Evolutionary conservation across 2,113 vertebrate species (phyloP), one percentile per base, ranked within the genome.

Genomic region (Cervus canadensis): DNA sequence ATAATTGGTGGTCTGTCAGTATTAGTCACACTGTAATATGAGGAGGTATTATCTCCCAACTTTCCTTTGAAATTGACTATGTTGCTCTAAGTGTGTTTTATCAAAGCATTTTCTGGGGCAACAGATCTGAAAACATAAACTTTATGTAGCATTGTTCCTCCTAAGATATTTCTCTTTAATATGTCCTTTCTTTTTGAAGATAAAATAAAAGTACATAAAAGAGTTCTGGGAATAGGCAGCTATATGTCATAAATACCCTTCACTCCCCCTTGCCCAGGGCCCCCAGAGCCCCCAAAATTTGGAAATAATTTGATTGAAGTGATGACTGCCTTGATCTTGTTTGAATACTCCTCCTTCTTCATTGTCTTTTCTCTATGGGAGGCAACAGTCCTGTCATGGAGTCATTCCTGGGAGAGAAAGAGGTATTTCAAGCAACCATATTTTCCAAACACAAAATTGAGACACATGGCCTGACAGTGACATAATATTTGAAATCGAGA

Each of bases 81-180:
- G 83, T 96, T 96, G 85, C 94, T 90, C 9, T 87, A 96, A 96
- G 95, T 97, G 30, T 95, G 82, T 95, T 98, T 95, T 97, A 98
- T 98, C 97, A 98, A 98, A 98, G 97, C 95, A 96, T 97, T 96
- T 98, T 97, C 95, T 95, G 92, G 83, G 94, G 92, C 96, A 98
- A 96, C 82, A 92, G 95, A 98, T 95, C 92, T 96, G 96, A 98
- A 97, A 98, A 98, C 95, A 96, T 95, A 98, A 98, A 97, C 94
- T 98, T 98, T 98, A 91, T 97, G 96, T 97, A 97, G 81, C 78
- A 97, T 96, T 97, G 87, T 92, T 98, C 87, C 76, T 97, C 97
- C 90, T 96, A 79, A 92, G 96, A 97, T 97, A 98, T 95, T 97
- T 97, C 50, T 54, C 45, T 98, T 98, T 98, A 98, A 94, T 96